These are phyloP conservation scores for Thelaira solivaga DNA, from an alignment of 2,888 invertebrate species.

Conservation along the genomic window DNA sequence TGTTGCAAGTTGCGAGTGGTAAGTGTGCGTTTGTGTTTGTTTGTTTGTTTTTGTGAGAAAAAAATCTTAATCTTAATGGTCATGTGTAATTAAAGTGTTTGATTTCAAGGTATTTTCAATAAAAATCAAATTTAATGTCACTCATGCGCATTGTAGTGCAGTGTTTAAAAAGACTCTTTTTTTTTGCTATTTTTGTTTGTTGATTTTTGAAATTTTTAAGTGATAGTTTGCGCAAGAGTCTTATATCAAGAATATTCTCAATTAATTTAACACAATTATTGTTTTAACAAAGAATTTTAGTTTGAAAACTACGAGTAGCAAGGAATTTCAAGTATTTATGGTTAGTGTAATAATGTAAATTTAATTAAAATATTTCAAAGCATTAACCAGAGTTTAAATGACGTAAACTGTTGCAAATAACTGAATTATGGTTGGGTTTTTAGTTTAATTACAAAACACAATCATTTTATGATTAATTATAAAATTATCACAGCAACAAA, in stretches of 20 bases:
- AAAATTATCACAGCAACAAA: no score
- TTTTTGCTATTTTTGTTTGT: slow-evolving; percentile 17
- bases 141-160: slow-evolving; percentile 40
- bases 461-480: no score
- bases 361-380: no score
- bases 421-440: no score
- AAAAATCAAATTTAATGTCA: slow-evolving; percentile 59
- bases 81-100: slow-evolving; percentile 58
- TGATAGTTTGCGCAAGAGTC: slow-evolving; percentile 3
- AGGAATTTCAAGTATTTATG: not conserved
- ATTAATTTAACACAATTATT: slow-evolving; percentile 22
- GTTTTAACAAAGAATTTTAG: not conserved
- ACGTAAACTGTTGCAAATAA: no score
- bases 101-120: slow-evolving; percentile 59
- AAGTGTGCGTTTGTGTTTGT: not conserved
- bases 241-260: slow-evolving; percentile 30
- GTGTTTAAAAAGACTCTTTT: not conserved
- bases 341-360: not conserved
- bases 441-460: no score
- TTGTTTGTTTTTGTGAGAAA: slow-evolving; percentile 40
- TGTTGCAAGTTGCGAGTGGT: not conserved
- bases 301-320: not conserved
- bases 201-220: slow-evolving; percentile 33
- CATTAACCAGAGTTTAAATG: no score
- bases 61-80: slow-evolving; percentile 53